Evolutionary conservation across 2,888 invertebrate genomes (phyloP).

Genomic region (Elmis aenea): DNA sequence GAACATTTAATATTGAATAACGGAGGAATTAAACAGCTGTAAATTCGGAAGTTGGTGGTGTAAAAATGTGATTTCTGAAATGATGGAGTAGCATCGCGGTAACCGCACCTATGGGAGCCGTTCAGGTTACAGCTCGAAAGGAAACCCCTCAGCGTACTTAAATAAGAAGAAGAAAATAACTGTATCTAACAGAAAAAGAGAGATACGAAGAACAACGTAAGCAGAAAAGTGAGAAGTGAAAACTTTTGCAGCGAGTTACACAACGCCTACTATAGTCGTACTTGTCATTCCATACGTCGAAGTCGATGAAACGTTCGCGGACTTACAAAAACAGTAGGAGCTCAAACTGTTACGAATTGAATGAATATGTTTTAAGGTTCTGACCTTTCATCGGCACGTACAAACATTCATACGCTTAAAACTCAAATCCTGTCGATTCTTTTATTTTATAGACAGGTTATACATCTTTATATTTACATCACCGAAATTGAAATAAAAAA

Average conservation of each 20-base stretch:
- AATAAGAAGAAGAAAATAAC: slow-evolving; percentile 23
- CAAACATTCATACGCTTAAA: slow-evolving; percentile 27
- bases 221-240: slow-evolving; percentile 34
- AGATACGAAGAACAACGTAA: slow-evolving; percentile 28
- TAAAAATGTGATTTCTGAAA: slow-evolving; percentile 35
- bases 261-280: slow-evolving; percentile 25
- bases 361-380: slow-evolving; percentile 33
- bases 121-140: slow-evolving; percentile 21
- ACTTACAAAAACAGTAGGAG: slow-evolving; percentile 34
- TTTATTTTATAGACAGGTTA: too few species aligned
- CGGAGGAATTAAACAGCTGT: slow-evolving; percentile 33
- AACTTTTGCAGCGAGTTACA: slow-evolving; percentile 30
- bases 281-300: slow-evolving; percentile 42
- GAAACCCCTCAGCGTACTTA: slow-evolving; percentile 8
- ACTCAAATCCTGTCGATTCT: too few species aligned
- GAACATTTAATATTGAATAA: too few species aligned
- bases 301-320: slow-evolving; percentile 42
- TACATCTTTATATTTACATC: too few species aligned
- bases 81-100: slow-evolving; percentile 30
- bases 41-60: slow-evolving; percentile 32
- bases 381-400: slow-evolving; percentile 28
- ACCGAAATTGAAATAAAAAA: too few species aligned
- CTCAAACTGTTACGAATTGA: slow-evolving; percentile 29
- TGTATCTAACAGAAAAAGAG: slow-evolving; percentile 15
- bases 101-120: slow-evolving; percentile 32